Conservation (phyloP, 2,888 invertebrate species). For the Muscina levida region DNA sequence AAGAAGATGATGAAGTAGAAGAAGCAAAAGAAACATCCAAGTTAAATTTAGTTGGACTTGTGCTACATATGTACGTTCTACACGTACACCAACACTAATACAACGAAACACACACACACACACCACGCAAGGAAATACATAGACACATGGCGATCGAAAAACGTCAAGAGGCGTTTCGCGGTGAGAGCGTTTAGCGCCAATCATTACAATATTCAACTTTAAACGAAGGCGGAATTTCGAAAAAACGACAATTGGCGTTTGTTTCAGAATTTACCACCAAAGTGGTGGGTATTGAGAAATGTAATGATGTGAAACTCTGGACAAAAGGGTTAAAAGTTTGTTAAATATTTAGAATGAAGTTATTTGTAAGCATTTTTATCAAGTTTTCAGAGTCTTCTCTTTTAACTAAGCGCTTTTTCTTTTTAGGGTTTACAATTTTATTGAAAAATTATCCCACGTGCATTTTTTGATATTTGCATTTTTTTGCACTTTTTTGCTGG, state of each 20-base stretch:
- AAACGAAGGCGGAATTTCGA: slow-evolving; percentile 25
- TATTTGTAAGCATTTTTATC: too few species aligned
- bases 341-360: too few species aligned
- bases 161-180: not conserved
- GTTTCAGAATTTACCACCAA: not conserved
- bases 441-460: too few species aligned
- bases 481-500: too few species aligned
- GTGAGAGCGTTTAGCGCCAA: not conserved
- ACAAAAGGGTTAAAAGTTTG: too few species aligned
- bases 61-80: slow-evolving; percentile 54
- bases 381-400: too few species aligned
- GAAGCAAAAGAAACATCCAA: slow-evolving; percentile 27
- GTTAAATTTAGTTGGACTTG: slow-evolving; percentile 61
- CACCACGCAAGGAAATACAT: not conserved
- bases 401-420: not conserved
- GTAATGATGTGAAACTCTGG: too few species aligned
- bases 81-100: slow-evolving; percentile 8
- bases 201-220: too few species aligned
- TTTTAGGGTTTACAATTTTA: too few species aligned
- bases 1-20: slow-evolving; percentile 1
- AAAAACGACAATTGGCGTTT: slow-evolving; percentile 25
- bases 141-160: not conserved
- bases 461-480: too few species aligned
- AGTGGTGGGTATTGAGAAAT: slow-evolving; percentile 1
- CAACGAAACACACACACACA: not conserved